Evolutionary conservation across 1,140 invertebrate species (phyloP).

Genomic region (Cylas formicarius): DNA sequence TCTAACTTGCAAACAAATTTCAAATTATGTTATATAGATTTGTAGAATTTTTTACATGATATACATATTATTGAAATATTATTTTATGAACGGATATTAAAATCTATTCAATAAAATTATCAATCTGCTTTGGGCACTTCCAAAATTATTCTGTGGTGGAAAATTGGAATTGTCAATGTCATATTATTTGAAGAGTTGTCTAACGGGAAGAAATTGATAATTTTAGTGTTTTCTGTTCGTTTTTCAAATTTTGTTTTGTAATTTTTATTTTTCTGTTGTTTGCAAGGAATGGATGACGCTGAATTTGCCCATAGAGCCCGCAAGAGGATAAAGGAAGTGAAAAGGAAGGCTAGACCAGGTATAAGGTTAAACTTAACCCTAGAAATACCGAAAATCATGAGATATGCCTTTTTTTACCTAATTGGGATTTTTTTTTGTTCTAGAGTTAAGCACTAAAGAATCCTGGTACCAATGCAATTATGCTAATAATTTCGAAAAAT

Average conservation of each 20-base stretch:
- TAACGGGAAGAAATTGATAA: not conserved
- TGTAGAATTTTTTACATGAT: too few species aligned
- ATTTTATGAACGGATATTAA: too few species aligned
- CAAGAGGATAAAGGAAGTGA: constrained; percentile 81
- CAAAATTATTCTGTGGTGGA: too few species aligned
- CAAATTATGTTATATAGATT: too few species aligned
- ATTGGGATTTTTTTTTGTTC: constrained; percentile 26
- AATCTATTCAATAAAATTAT: too few species aligned
- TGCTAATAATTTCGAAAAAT: constrained; percentile 69
- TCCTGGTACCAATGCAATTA: constrained; percentile 77
- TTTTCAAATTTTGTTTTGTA: constrained; percentile 16
- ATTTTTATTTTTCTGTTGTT: constrained; percentile 12
- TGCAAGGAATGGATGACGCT: constrained; percentile 35
- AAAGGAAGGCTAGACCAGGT: constrained; percentile 83
- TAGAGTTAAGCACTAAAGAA: constrained; percentile 77
- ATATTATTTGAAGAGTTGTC: not conserved
- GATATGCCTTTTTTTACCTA: constrained; percentile 8
- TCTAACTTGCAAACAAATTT: too few species aligned
- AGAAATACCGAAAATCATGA: constrained; percentile 10
- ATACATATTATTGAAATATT: too few species aligned
- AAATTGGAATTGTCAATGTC: too few species aligned
- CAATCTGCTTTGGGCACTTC: too few species aligned
- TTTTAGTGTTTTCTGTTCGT: constrained; percentile 8
- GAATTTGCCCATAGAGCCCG: constrained; percentile 63
- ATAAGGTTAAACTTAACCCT: constrained; percentile 31